Conservation (phyloP, 2,797 vertebrate genomes). For the Pogoniulus pusillus region DNA sequence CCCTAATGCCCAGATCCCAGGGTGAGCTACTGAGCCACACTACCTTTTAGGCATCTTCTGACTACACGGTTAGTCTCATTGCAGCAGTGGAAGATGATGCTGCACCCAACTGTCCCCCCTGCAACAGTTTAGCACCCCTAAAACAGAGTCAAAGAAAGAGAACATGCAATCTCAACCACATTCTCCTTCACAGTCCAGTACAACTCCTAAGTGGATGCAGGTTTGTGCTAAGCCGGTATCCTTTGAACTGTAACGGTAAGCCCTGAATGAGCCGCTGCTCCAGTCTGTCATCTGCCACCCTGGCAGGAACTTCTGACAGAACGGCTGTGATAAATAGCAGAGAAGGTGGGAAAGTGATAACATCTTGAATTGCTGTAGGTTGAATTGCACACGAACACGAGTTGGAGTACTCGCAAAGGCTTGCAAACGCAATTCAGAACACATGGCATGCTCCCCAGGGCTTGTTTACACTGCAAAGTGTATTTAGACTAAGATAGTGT, state of each 20-base stretch:
- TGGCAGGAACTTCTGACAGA: not conserved
- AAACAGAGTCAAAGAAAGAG: not conserved
- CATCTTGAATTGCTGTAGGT: constrained; percentile 5
- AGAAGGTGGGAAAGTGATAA: constrained; percentile 10
- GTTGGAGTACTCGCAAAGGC: constrained; percentile 8
- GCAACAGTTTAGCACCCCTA: not conserved
- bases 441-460: not conserved
- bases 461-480: constrained; percentile 9
- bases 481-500: constrained; percentile 6
- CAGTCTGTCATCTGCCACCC: not conserved
- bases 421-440: constrained; percentile 22
- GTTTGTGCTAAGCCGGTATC: not conserved
- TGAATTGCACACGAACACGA: not conserved
- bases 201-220: not conserved
- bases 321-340: not conserved
- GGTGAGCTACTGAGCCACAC: not conserved
- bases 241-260: not conserved
- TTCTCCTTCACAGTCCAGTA: not conserved
- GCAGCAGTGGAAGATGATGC: not conserved
- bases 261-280: not conserved
- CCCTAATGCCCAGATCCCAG: not conserved
- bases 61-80: not conserved
- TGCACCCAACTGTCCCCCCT: not conserved
- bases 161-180: not conserved
- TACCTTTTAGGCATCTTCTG: not conserved